phyloP scores from a whole-genome alignment of 2,888 invertebrate species.

The Fragum whitleyi region DNA sequence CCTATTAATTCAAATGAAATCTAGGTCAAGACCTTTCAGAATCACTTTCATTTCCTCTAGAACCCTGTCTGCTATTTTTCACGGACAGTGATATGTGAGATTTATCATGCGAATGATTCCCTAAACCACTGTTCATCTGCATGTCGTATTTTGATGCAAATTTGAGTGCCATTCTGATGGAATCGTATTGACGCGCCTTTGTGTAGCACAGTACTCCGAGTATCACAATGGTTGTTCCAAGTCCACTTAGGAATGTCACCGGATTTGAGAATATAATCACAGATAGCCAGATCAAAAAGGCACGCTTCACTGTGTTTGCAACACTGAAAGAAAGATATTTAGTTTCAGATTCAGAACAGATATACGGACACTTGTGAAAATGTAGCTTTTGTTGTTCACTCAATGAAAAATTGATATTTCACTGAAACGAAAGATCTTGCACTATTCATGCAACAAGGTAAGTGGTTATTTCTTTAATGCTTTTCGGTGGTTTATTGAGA shows the following conservation, averaged over 20 bases:
- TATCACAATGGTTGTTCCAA: constrained; percentile 90
- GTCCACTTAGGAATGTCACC: constrained; percentile 90
- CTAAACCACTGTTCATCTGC: constrained; percentile 21
- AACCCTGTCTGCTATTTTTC: not conserved
- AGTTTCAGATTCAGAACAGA: too few species aligned
- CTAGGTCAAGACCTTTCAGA: constrained; percentile 10
- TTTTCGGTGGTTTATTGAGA: too few species aligned
- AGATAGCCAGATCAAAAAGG: constrained; percentile 92
- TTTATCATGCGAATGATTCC: constrained; percentile 15
- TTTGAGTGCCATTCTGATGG: constrained; percentile 32
- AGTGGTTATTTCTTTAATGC: too few species aligned
- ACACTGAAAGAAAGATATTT: constrained; percentile 89
- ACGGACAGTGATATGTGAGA: constrained; percentile 21
- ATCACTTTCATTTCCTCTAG: not conserved
- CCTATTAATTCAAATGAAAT: not conserved
- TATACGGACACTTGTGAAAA: too few species aligned
- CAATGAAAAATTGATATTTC: too few species aligned
- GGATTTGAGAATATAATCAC: constrained; percentile 91
- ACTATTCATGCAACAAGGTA: too few species aligned
- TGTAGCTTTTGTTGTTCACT: too few species aligned
- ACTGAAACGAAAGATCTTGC: too few species aligned
- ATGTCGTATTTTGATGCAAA: constrained; percentile 37
- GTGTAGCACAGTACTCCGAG: constrained; percentile 91
- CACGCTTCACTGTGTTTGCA: constrained; percentile 92
- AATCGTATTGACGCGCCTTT: constrained; percentile 88